Evolutionary conservation across 1,140 invertebrate species (phyloP), one percentile per base, ranked within the genome.

Genomic region (Trichogramma pretiosum): DNA sequence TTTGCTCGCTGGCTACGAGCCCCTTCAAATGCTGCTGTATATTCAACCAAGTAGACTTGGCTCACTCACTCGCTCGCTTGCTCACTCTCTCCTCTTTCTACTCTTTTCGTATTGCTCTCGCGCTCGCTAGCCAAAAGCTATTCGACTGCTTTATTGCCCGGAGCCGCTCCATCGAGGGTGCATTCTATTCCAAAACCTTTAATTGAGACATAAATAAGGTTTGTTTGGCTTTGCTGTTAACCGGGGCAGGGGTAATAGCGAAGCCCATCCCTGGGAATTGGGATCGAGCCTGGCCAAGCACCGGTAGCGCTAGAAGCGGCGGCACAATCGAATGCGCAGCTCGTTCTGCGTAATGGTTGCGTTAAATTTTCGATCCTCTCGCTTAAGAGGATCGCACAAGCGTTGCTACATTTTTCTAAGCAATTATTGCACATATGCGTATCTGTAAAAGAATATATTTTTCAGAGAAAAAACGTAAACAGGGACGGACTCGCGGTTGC

Each of bases 151-250:
- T 72, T 72, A 72, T 72, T 67, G 68, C 68, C 66, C 64, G 65
- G 60, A 69, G 67, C 59, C 64, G 66, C 70, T 63, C 64, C 68
- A 70, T 65, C 37, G 67, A 69, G 69, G 68, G 69, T 70, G 68
- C 69, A 72, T 70, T 67, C 67, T 65, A 70, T 70, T 70, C 65
- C 67, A 64, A 41, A 3, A 48, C 63, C 65, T 70, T 72, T 72
- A 72, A 72, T 72, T 72, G 69, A 72, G 69, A 72, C 69, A 72
- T 72, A 72, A 72, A 72, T 72, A 72, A 72, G 69, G 67, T 72
- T 70, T 72, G 68, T 72, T 72, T 72, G 68, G 68, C 67, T 72
- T 70, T 65, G 65, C 66, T 62, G n/a, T n/a, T n/a, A n/a, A n/a
- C n/a, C n/a, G n/a, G n/a, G n/a, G n/a, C n/a, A n/a, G n/a, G n/a